Evolutionary conservation across 2,797 vertebrate species (phyloP).

Genomic region (Chiroxiphia lanceolata): DNA sequence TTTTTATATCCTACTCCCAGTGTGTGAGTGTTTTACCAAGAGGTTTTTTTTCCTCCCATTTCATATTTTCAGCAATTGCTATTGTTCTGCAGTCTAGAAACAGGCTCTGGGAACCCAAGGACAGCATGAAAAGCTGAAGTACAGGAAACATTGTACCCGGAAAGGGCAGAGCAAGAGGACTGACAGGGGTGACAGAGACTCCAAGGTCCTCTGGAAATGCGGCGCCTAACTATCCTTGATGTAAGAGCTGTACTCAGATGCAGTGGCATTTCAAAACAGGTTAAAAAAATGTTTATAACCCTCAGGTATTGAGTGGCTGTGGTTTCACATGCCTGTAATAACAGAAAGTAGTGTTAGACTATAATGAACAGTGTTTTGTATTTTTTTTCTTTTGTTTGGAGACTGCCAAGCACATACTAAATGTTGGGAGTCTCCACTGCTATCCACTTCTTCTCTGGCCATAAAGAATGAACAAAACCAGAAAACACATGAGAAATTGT

Average conservation of each 20-base stretch:
- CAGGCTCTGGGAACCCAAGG: conserved; percentile 15
- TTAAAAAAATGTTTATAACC: neutral
- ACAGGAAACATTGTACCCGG: neutral
- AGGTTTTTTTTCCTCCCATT: conserved; percentile 32
- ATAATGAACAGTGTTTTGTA: neutral
- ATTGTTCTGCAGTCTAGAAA: conserved; percentile 47
- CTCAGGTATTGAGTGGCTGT: neutral
- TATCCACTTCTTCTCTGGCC: neutral
- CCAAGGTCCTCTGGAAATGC: conserved; percentile 8
- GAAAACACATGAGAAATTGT: neutral
- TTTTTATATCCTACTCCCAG: conserved; percentile 37
- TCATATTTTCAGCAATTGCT: conserved; percentile 14
- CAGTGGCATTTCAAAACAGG: neutral
- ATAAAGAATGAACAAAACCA: neutral
- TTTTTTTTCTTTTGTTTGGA: neutral
- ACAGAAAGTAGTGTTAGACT: neutral
- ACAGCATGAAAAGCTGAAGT: neutral
- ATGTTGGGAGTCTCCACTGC: neutral
- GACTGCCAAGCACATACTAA: neutral
- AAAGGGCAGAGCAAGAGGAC: conserved; percentile 30
- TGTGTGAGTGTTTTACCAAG: conserved; percentile 27
- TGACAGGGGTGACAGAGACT: neutral
- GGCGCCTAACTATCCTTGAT: neutral
- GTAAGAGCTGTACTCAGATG: neutral
- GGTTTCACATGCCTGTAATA: neutral